Evolutionary conservation across 2,797 vertebrate genomes (phyloP), one percentile per base, ranked within the genome.

Genomic region (Rallus crepitans): DNA sequence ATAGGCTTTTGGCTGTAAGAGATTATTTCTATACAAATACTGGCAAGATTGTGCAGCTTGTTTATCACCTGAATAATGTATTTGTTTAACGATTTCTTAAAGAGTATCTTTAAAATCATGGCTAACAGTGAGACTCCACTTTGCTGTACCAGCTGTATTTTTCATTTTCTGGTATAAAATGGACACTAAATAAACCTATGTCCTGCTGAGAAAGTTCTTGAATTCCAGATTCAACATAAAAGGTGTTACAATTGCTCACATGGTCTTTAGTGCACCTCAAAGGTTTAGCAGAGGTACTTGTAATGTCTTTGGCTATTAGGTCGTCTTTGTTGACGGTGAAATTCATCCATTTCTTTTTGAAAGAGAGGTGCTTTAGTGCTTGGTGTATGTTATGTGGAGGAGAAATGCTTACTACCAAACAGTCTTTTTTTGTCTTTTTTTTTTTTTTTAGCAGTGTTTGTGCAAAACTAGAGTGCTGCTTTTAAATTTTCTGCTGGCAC

Each of bases 401-500:
- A 79, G 66, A 93, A 31, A 56, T 77, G 66, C 69, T 89, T 93
- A 52, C 10, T 84, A 71, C 76, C 33, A 57, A 89, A 61, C n/a
- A 42, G 13, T 88, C 82, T 55, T 24, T 25, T 50, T 50, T 21
- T 20, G 8, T 10, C 37, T 11, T 37, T 37, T 24, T 11, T 50
- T 50, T 48, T 5, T 50, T 50, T 68, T 83, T 30, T 56, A 30
- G 8, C 31, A 53, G 48, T 70, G 25, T 33, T 45, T 86, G 37
- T 84, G 85, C 86, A 82, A 48, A 90, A 93, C 76, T 76, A 84
- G 71, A 78, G 16, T 79, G 39, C 77, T 94, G 21, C 53, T 93
- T 92, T 90, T 66, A 92, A 72, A 79, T 93, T 95, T 33, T 65
- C n/a, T 93, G 37, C 77, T 93, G 66, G 53, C 87, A 64, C 76